Evolutionary conservation across 2,888 invertebrate species (phyloP).

Genomic region (Thymelicus sylvestris): DNA sequence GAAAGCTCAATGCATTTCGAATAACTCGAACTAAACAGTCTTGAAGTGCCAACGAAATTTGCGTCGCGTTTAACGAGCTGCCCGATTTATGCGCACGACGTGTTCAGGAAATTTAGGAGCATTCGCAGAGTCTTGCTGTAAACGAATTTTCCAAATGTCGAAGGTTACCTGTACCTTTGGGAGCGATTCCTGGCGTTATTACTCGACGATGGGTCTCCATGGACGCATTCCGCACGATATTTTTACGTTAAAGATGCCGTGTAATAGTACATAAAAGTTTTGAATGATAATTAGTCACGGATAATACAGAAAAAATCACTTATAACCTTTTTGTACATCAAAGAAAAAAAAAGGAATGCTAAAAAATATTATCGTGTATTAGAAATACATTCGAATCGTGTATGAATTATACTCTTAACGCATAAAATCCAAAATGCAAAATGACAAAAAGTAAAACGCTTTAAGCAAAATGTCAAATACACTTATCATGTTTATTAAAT

Average conservation of each 20-base stretch:
- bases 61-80: constrained; percentile 44
- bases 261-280: too few relatives aligned
- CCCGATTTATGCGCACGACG: constrained; percentile 44
- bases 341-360: too few relatives aligned
- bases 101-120: constrained; percentile 44
- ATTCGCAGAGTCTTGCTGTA: constrained; percentile 37
- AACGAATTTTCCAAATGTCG: constrained; percentile 32
- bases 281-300: too few relatives aligned
- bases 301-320: too few relatives aligned
- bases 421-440: too few relatives aligned
- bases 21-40: constrained; percentile 2
- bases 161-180: constrained; percentile 29
- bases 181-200: constrained; percentile 28
- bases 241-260: background rate
- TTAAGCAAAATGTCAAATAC: too few relatives aligned
- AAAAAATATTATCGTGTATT: too few relatives aligned
- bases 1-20: constrained; percentile 39
- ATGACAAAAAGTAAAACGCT: too few relatives aligned
- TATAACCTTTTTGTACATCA: too few relatives aligned
- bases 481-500: too few relatives aligned
- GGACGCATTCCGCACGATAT: background rate
- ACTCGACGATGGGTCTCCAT: constrained; percentile 3
- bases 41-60: constrained; percentile 42
- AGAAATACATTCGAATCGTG: too few relatives aligned
- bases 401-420: too few relatives aligned